phyloP scores from a whole-genome alignment of 2,797 vertebrate genomes.

The Amphiprion clarkii region DNA sequence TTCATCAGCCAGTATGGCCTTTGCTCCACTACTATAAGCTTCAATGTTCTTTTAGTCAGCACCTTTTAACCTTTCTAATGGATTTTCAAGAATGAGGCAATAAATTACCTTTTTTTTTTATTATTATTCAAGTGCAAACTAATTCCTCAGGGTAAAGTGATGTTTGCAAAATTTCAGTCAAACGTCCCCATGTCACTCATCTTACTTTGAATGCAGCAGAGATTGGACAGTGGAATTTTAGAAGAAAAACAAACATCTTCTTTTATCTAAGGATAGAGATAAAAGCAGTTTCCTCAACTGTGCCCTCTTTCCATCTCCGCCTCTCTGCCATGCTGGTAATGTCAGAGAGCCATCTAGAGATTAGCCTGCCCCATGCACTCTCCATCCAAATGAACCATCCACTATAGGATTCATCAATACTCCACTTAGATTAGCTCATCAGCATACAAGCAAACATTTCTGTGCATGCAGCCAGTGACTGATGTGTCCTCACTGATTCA shows the following conservation, averaged over 20 bases:
- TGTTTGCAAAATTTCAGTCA: constrained; percentile 37
- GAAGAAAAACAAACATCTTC: constrained; percentile 7
- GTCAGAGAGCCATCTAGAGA: constrained; percentile 44
- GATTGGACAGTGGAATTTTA: constrained; percentile 45
- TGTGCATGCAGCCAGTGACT: constrained; percentile 13
- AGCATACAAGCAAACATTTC: constrained; percentile 5
- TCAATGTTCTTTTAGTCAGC: constrained; percentile 39
- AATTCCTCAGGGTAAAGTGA: constrained; percentile 30
- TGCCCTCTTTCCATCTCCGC: constrained; percentile 9
- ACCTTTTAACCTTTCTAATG: constrained; percentile 28
- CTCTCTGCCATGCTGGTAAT: constrained; percentile 27
- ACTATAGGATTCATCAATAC: constrained; percentile 47
- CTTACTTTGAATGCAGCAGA: constrained; percentile 33
- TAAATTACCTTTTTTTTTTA: constrained; percentile 23
- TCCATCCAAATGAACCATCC: constrained; percentile 31
- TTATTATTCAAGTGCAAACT: constrained; percentile 15
- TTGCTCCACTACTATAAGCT: constrained; percentile 26
- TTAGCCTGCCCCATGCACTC: constrained; percentile 27
- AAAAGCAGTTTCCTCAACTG: constrained; percentile 37
- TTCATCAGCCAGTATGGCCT: constrained; percentile 42
- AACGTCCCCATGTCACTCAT: constrained; percentile 38
- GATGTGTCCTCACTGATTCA: constrained; percentile 11
- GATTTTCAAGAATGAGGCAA: constrained; percentile 42
- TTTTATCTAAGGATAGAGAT: constrained; percentile 32
- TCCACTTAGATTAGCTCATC: constrained; percentile 50